Conservation (phyloP, 2,797 vertebrate genomes). For the Parambassis ranga region DNA sequence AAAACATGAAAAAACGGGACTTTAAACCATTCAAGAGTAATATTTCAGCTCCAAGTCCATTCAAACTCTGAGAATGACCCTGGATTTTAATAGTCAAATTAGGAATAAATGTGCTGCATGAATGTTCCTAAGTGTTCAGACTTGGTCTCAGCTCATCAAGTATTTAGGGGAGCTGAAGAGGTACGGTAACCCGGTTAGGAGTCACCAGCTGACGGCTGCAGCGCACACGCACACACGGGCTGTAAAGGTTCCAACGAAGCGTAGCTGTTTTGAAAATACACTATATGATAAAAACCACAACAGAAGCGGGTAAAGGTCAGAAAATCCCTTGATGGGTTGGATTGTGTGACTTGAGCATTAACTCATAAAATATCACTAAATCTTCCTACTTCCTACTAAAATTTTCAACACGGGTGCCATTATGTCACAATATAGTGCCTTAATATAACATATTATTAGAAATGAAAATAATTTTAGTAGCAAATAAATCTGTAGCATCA, state of each 20-base stretch:
- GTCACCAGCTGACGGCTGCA: not conserved
- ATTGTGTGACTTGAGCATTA: no score
- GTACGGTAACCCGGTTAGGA: not conserved
- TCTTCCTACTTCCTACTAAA: no score
- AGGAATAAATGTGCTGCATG: conserved; percentile 24
- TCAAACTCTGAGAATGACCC: not conserved
- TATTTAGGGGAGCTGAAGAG: conserved; percentile 15
- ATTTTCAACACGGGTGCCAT: no score
- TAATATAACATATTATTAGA: no score
- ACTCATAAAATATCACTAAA: no score
- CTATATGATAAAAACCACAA: not conserved
- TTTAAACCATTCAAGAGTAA: not conserved
- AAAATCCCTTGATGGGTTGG: no score
- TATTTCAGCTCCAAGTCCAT: not conserved
- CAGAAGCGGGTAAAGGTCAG: not conserved
- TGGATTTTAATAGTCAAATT: conserved; percentile 2
- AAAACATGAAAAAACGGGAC: not conserved
- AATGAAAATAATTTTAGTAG: no score
- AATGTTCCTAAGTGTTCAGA: conserved; percentile 12
- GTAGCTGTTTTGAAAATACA: not conserved
- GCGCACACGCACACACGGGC: not conserved
- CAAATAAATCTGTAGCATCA: no score
- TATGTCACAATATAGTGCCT: no score
- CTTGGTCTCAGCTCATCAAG: conserved; percentile 8
- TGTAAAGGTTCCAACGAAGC: not conserved